phyloP scores from a whole-genome alignment of 2,888 invertebrate species.

The Malachius bipustulatus region DNA sequence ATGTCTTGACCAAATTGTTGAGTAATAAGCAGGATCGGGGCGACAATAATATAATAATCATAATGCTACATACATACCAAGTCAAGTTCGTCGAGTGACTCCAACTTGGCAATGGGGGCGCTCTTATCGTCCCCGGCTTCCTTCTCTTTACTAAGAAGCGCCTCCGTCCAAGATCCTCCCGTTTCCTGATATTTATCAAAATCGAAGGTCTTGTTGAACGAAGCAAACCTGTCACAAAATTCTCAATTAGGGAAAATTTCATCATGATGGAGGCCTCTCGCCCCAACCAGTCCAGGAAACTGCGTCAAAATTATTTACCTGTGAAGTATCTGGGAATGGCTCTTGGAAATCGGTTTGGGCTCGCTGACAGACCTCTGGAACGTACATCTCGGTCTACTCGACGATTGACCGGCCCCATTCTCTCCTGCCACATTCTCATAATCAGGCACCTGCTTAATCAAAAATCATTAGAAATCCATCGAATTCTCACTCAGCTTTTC shows the following conservation, averaged over 20 bases:
- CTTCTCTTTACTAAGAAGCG: slow-evolving; percentile 23
- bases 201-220: slow-evolving; percentile 36
- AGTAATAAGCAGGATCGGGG: no score
- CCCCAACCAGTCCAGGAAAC: no score
- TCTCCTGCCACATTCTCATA: slow-evolving; percentile 34
- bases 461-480: slow-evolving; percentile 12
- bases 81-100: slow-evolving; percentile 52
- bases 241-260: background rate
- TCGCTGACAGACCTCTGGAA: slow-evolving; percentile 38
- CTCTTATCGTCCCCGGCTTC: slow-evolving; percentile 31
- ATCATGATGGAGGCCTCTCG: background rate
- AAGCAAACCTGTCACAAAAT: slow-evolving; percentile 32
- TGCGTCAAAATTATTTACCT: slow-evolving; percentile 29
- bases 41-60: no score
- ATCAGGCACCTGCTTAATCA: slow-evolving; percentile 36
- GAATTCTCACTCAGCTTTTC: no score
- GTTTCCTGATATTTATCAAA: slow-evolving; percentile 29
- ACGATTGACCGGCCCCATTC: no score
- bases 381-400: slow-evolving; percentile 29
- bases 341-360: slow-evolving; percentile 36
- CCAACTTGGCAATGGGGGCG: slow-evolving; percentile 53
- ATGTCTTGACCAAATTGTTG: no score
- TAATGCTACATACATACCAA: no score
- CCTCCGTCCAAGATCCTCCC: slow-evolving; percentile 27
- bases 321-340: slow-evolving; percentile 34